These are phyloP conservation scores for Gymnobelideus leadbeateri DNA, from an alignment of 2,113 vertebrate species.

Conservation along the genomic window DNA sequence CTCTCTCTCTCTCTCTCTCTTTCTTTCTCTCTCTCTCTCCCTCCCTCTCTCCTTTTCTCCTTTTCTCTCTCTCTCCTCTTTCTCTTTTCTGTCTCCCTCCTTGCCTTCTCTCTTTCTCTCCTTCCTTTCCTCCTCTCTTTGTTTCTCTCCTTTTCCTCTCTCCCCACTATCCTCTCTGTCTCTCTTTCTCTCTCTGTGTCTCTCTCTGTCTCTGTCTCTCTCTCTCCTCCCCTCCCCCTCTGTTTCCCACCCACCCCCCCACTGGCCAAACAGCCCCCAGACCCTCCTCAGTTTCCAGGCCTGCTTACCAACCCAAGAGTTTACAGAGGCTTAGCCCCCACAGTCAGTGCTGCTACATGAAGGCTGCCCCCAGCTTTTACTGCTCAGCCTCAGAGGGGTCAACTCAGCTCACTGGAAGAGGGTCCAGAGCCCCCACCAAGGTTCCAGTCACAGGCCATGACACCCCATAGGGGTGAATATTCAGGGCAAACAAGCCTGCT, in stretches of 20 bases:
- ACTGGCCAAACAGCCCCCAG: neutral
- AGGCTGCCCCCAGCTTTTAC: neutral
- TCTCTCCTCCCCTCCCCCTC: too few relatives aligned
- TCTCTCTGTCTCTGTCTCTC: too few relatives aligned
- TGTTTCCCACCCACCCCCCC: too few relatives aligned
- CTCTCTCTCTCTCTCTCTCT: too few relatives aligned
- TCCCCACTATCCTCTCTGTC: neutral
- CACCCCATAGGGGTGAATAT: slow-evolving; percentile 5
- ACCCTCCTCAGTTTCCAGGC: neutral
- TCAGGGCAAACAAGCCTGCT: neutral
- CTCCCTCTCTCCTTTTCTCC: too few relatives aligned
- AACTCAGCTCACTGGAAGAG: neutral
- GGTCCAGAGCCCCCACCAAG: neutral
- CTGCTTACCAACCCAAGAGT: neutral
- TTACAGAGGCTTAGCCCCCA: neutral
- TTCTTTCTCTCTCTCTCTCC: too few relatives aligned
- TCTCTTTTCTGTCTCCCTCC: too few relatives aligned
- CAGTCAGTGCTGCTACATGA: neutral
- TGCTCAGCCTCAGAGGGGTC: neutral
- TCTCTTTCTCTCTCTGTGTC: neutral
- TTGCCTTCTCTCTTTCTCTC: too few relatives aligned
- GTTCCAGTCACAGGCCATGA: neutral
- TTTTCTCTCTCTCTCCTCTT: too few relatives aligned
- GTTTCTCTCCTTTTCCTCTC: neutral
- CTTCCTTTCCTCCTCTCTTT: too few relatives aligned